phyloP scores from a whole-genome alignment of 1,140 invertebrate genomes.

The Pinna nobilis region DNA sequence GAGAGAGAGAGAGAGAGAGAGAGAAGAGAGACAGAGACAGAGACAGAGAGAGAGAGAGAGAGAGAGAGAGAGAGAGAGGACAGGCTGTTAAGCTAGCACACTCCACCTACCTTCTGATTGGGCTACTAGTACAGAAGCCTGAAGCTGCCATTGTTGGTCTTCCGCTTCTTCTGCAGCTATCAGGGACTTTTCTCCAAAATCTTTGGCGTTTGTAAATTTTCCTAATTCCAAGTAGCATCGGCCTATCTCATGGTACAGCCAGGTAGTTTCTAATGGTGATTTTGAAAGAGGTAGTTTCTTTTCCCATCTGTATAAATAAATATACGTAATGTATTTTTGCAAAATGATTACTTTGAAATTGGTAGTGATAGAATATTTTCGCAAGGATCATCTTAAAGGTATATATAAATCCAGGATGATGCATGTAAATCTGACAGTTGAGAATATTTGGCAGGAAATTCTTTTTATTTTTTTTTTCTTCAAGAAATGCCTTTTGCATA shows the following conservation, averaged over 20 bases:
- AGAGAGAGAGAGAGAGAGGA: no score
- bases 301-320: conserved; percentile 60
- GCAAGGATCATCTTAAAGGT: no score
- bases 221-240: conserved; percentile 71
- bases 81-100: background rate
- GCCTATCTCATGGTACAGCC: conserved; percentile 74
- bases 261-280: conserved; percentile 67
- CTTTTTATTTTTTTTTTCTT: no score
- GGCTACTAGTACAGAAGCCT: conserved; percentile 71
- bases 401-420: no score
- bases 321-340: background rate
- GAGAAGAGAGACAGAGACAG: no score
- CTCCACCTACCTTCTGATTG: conserved; percentile 63
- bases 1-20: no score
- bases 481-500: no score
- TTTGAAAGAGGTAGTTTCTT: conserved; percentile 67
- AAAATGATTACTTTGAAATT: background rate
- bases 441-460: no score
- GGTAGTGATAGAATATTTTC: no score
- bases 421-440: no score
- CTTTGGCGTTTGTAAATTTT: conserved; percentile 58
- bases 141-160: conserved; percentile 72
- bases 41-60: no score
- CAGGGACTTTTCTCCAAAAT: conserved; percentile 68
- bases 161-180: conserved; percentile 61